phyloP scores from a whole-genome alignment of 2,797 vertebrate species.

The Thamnophis elegans region DNA sequence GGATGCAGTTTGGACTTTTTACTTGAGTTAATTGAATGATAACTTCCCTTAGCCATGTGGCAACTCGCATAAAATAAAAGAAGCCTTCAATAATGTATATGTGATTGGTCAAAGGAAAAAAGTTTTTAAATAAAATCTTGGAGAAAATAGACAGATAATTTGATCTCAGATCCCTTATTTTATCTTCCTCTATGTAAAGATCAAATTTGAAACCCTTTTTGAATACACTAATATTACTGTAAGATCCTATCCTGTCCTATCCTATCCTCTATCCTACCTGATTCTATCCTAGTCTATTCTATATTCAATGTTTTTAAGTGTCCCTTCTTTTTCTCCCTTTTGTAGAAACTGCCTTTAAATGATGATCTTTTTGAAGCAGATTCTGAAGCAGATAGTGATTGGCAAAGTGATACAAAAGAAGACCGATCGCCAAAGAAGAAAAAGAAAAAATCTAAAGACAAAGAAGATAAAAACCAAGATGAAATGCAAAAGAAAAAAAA shows the following conservation, averaged over 20 bases:
- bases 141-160: neutral
- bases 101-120: neutral
- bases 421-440: slow-evolving; percentile 84
- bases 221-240: neutral
- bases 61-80: neutral
- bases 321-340: neutral
- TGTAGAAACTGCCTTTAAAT: slow-evolving; percentile 81
- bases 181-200: neutral
- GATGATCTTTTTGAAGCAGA: slow-evolving; percentile 89
- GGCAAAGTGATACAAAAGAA: slow-evolving; percentile 79
- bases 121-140: neutral
- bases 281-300: neutral
- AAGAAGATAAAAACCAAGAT: slow-evolving; percentile 67
- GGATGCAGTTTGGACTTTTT: neutral
- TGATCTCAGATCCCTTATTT: neutral
- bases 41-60: too few species aligned
- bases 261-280: neutral
- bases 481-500: slow-evolving; percentile 77
- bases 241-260: neutral
- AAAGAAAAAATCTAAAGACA: slow-evolving; percentile 77
- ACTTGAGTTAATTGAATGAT: neutral
- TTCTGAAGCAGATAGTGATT: slow-evolving; percentile 80
- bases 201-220: neutral
- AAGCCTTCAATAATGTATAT: neutral
- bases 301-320: neutral